phyloP scores from a whole-genome alignment of 2,797 vertebrate species.

The Merluccius polli region DNA sequence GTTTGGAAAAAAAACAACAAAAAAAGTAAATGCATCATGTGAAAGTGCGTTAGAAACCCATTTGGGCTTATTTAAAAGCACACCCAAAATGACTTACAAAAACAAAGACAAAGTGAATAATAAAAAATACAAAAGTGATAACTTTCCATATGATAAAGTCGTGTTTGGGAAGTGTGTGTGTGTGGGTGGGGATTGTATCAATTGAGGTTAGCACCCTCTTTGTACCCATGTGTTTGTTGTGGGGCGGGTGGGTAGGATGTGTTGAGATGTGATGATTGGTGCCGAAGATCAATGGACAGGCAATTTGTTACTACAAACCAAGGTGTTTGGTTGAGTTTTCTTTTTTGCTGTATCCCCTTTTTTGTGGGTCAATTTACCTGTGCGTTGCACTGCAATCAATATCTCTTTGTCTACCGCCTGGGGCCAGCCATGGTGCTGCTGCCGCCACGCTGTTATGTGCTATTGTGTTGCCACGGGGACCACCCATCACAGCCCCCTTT shows the following conservation, averaged over 20 bases:
- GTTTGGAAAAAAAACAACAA: background rate
- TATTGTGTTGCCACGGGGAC: slow-evolving; percentile 20
- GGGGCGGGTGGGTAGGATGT: background rate
- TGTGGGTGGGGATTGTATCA: too few species aligned
- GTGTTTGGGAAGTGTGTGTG: too few species aligned
- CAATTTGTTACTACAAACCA: background rate
- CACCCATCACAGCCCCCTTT: slow-evolving; percentile 19
- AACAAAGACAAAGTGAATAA: too few species aligned
- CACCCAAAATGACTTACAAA: background rate
- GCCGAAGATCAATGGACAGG: background rate
- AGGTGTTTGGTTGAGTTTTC: background rate
- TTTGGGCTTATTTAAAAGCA: background rate
- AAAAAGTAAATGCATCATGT: background rate
- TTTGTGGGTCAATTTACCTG: slow-evolving; percentile 60
- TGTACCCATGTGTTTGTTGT: background rate
- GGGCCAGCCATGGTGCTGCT: slow-evolving; percentile 21
- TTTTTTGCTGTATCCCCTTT: background rate
- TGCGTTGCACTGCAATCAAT: slow-evolving; percentile 58
- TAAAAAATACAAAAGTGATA: too few species aligned
- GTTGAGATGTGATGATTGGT: background rate
- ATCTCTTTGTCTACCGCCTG: slow-evolving; percentile 12
- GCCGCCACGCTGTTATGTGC: slow-evolving; percentile 42
- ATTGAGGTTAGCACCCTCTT: too few species aligned
- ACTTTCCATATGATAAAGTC: too few species aligned
- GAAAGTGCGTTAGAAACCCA: background rate